Conservation (phyloP, 2,797 vertebrate genomes). For the Crax fasciolata region DNA sequence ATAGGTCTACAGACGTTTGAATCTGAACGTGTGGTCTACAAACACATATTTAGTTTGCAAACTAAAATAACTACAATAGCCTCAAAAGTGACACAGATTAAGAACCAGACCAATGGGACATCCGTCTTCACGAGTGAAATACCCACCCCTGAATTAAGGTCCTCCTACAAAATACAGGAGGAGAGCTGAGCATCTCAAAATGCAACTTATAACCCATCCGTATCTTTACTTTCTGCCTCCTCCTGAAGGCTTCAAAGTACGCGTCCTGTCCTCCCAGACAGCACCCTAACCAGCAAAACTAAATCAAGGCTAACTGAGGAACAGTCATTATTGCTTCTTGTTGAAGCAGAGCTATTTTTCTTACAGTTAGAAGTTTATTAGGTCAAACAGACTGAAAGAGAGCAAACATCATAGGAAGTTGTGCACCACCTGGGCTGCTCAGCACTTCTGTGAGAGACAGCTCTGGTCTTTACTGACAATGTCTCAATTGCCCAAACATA, state of each 20-base stretch:
- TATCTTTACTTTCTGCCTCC: background rate
- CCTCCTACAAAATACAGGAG: background rate
- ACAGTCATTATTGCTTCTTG: background rate
- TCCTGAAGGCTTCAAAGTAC: background rate
- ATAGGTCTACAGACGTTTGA: background rate
- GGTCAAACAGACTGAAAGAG: background rate
- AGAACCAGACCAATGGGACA: background rate
- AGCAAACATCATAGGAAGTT: background rate
- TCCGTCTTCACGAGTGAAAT: background rate
- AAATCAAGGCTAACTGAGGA: background rate
- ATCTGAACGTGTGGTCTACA: background rate
- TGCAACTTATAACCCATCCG: background rate
- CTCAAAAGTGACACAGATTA: background rate
- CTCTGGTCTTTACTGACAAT: background rate
- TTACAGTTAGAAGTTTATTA: background rate
- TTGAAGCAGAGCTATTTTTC: background rate
- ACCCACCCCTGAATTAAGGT: background rate
- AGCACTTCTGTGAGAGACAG: background rate
- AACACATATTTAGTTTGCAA: background rate
- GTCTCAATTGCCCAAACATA: background rate
- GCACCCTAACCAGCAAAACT: background rate
- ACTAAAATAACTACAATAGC: background rate
- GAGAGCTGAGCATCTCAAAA: background rate
- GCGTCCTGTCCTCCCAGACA: background rate
- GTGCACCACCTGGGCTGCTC: background rate